A percentile compares a stretch with the other conserved stretches of the same genome.
phyloP scores from a whole-genome alignment of 2,113 vertebrate genomes.

The Monopterus albus region DNA sequence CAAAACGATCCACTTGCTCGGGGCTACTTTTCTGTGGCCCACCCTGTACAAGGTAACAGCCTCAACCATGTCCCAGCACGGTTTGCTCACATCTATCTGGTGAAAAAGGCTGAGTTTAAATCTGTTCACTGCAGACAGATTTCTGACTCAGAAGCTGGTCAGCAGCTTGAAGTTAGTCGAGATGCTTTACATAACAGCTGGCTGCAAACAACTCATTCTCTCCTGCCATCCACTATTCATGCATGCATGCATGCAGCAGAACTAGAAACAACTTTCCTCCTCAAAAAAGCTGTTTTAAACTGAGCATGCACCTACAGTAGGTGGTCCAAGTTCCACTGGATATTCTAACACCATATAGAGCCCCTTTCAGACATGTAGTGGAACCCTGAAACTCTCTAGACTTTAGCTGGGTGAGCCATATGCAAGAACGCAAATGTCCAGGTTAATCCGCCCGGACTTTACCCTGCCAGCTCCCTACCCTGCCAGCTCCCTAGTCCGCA shows the following conservation, averaged over 20 bases:
- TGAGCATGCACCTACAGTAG: slow-evolving; percentile 42
- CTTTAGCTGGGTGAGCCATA: no score
- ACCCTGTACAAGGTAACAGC: slow-evolving; percentile 33
- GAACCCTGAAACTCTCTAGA: no score
- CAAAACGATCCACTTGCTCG: no score
- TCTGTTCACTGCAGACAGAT: slow-evolving; percentile 27
- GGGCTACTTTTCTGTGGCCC: no score
- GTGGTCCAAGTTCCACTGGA: slow-evolving; percentile 24
- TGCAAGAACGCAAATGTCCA: no score
- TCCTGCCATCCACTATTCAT: slow-evolving; percentile 42
- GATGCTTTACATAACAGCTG: slow-evolving; percentile 37
- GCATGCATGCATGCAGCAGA: slow-evolving; percentile 66
- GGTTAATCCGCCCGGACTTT: no score
- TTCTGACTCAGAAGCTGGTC: slow-evolving; percentile 29
- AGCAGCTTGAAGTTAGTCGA: slow-evolving; percentile 36
- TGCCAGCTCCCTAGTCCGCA: no score
- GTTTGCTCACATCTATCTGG: slow-evolving; percentile 32
- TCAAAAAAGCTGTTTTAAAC: slow-evolving; percentile 30
- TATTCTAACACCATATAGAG: not conserved
- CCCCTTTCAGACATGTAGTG: no score
- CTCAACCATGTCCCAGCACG: slow-evolving; percentile 53
- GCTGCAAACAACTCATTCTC: slow-evolving; percentile 34
- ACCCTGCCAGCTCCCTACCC: no score
- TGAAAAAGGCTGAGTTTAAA: not conserved
- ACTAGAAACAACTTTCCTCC: slow-evolving; percentile 6